Conservation (phyloP, 2,797 vertebrate species). For the Cottoperca gobio region DNA sequence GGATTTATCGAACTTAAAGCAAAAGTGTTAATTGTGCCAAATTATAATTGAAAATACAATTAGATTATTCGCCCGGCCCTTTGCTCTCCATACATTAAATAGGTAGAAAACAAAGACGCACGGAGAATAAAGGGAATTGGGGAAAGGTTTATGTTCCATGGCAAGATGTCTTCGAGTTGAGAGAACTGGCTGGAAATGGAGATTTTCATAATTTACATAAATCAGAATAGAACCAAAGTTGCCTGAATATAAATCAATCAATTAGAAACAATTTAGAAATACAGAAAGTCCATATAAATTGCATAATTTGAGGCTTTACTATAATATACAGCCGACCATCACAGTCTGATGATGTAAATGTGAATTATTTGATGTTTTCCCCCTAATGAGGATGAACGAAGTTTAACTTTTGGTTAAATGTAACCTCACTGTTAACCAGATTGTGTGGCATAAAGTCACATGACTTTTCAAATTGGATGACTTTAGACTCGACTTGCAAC, state of each 20-base stretch:
- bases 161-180: neutral
- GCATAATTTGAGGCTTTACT: neutral
- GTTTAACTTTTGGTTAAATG: neutral
- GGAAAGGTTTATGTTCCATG: neutral
- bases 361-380: neutral
- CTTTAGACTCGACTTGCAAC: too few species aligned
- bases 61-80: too few species aligned
- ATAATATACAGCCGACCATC: neutral
- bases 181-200: neutral
- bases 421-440: neutral
- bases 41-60: too few species aligned
- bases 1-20: too few species aligned
- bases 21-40: too few species aligned
- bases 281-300: neutral
- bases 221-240: neutral
- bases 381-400: neutral
- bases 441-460: too few species aligned
- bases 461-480: too few species aligned
- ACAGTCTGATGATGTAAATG: neutral
- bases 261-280: neutral
- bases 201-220: too few species aligned
- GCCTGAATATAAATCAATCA: accelerated
- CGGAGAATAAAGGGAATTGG: neutral
- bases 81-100: neutral
- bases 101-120: neutral